Evolutionary conservation across 2,888 invertebrate species (phyloP), one percentile per base, ranked within the genome.

Genomic region (Elmis aenea): DNA sequence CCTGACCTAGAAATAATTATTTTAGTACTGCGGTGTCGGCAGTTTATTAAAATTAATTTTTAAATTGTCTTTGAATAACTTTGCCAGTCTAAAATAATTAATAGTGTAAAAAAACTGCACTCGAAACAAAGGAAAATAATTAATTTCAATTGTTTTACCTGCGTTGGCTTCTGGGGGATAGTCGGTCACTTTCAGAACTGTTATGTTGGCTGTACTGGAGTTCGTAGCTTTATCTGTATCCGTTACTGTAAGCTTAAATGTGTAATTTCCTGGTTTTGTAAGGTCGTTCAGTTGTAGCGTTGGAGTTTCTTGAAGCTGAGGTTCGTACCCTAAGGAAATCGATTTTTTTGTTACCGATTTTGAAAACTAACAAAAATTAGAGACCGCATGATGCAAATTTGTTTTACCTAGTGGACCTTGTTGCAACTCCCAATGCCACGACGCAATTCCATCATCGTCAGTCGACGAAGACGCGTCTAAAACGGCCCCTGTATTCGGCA

Each of bases 121-220:
- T n/a, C n/a, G n/a, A n/a, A n/a, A n/a, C n/a, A n/a, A n/a, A 38
- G 33, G n/a, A 11, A 13, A 10, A 26, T 9, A 26, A 36, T 12
- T 27, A n/a, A n/a, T n/a, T n/a, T n/a, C n/a, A n/a, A n/a, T n/a
- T n/a, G n/a, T n/a, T 34, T 33, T 59, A 76, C 79, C 85, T 26
- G 94, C 94, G 73, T 93, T 93, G 0, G 94, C 94, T 63, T 89
- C 90, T 1, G 95, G 95, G 0, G 93, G 93, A 69, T 95, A 95
- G 64, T 96, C 95, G 0, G 82, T 89, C 51, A 87, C 86, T 71
- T 92, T 90, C 10, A 92, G 69, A 8, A 94, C 92, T 2, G 86
- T 89, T 32, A 95, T 85, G 62, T 87, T 90, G 3, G 94, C 93
- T 3, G 81, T 81, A 0, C 90, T 86, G 0, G 81, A 87, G 62